These are phyloP conservation scores for Ruditapes philippinarum DNA, from an alignment of 1,140 invertebrate species.

Conservation along the genomic window DNA sequence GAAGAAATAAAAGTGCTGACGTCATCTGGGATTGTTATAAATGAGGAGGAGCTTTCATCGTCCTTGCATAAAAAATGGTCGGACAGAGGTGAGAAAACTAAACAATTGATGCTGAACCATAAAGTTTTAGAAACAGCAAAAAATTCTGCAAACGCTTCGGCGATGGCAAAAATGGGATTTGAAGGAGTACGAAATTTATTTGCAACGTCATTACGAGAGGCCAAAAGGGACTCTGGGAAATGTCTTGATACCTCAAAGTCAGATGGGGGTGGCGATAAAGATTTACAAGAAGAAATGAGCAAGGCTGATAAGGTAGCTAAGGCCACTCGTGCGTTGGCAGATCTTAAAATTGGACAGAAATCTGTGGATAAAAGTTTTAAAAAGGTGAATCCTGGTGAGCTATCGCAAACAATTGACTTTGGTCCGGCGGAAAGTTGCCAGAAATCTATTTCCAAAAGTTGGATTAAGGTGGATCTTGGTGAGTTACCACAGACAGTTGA, in stretches of 20 bases:
- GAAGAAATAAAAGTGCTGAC: slow-evolving; percentile 73
- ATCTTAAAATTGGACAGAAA: not conserved
- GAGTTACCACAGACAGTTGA: not conserved
- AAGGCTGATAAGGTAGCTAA: not conserved
- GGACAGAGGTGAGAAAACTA: slow-evolving; percentile 69
- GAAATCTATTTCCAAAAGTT: not conserved
- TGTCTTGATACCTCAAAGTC: not conserved
- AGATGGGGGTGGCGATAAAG: not conserved
- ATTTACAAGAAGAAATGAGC: not conserved
- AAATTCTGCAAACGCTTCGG: not conserved
- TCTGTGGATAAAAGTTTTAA: not conserved
- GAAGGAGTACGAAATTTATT: no score
- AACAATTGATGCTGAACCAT: slow-evolving; percentile 51
- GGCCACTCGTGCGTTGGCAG: not conserved
- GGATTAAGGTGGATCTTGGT: not conserved
- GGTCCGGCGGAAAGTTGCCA: not conserved
- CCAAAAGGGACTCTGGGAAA: not conserved
- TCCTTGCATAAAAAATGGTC: slow-evolving; percentile 68
- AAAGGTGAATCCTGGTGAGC: not conserved
- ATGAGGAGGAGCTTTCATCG: slow-evolving; percentile 68
- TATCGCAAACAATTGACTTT: not conserved
- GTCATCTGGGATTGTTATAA: slow-evolving; percentile 56
- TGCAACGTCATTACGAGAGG: not conserved
- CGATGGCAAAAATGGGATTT: not conserved
- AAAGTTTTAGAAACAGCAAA: not conserved